Percentiles rank a stretch among this genome's conserved stretches.
Conservation (phyloP, 2,888 invertebrate genomes). For the Tolmerus cingulatus region DNA sequence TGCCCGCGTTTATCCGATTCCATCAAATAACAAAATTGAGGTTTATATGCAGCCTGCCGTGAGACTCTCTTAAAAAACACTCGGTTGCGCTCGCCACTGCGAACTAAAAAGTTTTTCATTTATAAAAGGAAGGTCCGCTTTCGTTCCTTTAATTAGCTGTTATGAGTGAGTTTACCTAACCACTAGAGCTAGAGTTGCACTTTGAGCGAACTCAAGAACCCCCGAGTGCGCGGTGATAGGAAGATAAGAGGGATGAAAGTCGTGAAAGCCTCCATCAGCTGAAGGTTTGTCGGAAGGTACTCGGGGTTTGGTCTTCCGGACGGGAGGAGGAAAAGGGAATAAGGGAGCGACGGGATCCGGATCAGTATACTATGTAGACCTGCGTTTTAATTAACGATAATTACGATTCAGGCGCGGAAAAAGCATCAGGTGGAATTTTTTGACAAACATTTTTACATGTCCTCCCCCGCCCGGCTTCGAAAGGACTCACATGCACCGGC, state of each 20-base stretch:
- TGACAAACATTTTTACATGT: conserved; percentile 21
- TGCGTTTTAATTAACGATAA: conserved; percentile 14
- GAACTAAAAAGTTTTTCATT: conserved; percentile 22
- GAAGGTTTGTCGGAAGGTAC: neutral
- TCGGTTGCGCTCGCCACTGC: neutral
- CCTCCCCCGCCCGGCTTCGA: neutral
- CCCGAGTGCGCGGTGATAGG: conserved; percentile 21
- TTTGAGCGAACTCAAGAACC: neutral
- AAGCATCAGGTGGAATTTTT: conserved; percentile 14
- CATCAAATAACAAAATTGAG: conserved; percentile 35
- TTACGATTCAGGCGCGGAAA: conserved; percentile 4
- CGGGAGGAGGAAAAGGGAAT: neutral
- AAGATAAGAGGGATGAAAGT: conserved; percentile 36
- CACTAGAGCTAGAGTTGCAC: neutral
- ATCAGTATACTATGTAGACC: neutral
- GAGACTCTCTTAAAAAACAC: neutral
- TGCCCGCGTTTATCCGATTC: conserved; percentile 19
- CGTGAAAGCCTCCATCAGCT: neutral
- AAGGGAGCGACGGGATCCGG: neutral
- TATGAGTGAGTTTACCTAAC: conserved; percentile 34
- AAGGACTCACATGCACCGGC: neutral
- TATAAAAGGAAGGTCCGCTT: neutral
- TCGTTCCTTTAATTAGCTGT: conserved; percentile 34
- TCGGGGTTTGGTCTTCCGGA: neutral
- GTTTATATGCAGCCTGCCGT: conserved; percentile 18